Conservation (phyloP, 2,888 invertebrate species). For the Mimas tiliae region DNA sequence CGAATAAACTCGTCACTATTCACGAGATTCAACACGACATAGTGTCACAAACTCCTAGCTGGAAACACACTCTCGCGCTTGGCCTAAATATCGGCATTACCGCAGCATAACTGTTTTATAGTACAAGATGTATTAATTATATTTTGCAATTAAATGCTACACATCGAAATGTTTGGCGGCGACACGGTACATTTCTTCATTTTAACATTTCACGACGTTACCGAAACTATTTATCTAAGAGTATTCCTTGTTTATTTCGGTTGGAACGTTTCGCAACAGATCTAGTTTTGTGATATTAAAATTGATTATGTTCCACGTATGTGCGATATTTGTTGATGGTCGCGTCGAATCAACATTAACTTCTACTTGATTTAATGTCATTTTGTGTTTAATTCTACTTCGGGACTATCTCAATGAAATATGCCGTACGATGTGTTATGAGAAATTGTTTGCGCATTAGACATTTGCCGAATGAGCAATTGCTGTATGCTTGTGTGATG, state of each 20-base stretch:
- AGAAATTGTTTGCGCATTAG: conserved; percentile 13
- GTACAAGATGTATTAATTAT: conserved; percentile 72
- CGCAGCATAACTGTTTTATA: conserved; percentile 57
- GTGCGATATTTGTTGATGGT: conserved; percentile 9
- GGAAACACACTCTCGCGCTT: conserved; percentile 22
- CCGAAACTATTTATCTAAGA: conserved; percentile 60
- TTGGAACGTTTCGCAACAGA: conserved; percentile 34
- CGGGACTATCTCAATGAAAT: conserved; percentile 2
- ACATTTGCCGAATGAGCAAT: conserved; percentile 13
- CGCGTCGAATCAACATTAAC: too few relatives aligned
- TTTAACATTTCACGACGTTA: conserved; percentile 53
- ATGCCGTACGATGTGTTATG: conserved; percentile 5
- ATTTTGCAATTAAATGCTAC: conserved; percentile 77
- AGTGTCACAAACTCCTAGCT: not conserved
- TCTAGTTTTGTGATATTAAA: conserved; percentile 49
- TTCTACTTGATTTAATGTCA: conserved; percentile 24
- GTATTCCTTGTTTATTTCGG: conserved; percentile 66
- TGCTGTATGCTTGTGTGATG: not conserved
- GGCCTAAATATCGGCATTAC: conserved; percentile 58
- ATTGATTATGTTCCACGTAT: conserved; percentile 27
- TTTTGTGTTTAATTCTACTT: conserved; percentile 27
- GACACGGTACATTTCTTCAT: conserved; percentile 72
- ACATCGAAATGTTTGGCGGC: conserved; percentile 73
- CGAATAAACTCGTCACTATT: not conserved
- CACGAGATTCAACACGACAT: not conserved